phyloP scores from a whole-genome alignment of 2,113 vertebrate species.

The Panurus biarmicus region DNA sequence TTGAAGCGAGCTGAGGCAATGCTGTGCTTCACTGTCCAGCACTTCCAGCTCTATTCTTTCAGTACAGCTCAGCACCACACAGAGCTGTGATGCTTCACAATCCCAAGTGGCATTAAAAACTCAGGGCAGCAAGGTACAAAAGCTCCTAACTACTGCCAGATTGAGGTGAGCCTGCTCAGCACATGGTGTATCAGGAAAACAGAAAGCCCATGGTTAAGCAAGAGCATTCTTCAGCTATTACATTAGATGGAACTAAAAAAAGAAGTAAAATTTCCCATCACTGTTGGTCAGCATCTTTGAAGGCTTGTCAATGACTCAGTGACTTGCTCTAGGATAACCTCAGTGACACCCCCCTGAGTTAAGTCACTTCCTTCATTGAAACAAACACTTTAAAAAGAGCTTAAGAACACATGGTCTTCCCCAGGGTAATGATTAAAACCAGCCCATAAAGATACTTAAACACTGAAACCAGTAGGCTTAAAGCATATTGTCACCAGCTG shows the following conservation, averaged over 20 bases:
- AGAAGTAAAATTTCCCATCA: not conserved
- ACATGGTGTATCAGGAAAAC: not conserved
- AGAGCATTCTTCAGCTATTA: not conserved
- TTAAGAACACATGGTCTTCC: not conserved
- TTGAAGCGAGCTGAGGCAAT: fast-evolving
- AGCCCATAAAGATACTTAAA: not conserved
- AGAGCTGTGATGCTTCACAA: not conserved
- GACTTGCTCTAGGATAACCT: not conserved
- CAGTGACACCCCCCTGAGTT: not conserved
- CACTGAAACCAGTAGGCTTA: not conserved
- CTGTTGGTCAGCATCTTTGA: not conserved
- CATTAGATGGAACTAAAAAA: not conserved
- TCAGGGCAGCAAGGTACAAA: not conserved
- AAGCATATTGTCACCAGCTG: not conserved
- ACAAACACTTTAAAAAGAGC: not conserved
- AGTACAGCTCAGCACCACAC: not conserved
- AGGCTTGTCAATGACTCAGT: not conserved
- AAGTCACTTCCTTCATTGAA: not conserved
- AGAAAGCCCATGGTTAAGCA: not conserved
- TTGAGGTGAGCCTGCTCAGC: not conserved
- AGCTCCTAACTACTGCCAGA: not conserved
- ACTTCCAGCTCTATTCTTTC: not conserved
- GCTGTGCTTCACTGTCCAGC: not conserved
- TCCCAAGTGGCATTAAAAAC: not conserved
- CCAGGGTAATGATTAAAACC: not conserved